Evolutionary conservation across 2,888 invertebrate genomes (phyloP).

Genomic region (Rhamnusium bicolor): DNA sequence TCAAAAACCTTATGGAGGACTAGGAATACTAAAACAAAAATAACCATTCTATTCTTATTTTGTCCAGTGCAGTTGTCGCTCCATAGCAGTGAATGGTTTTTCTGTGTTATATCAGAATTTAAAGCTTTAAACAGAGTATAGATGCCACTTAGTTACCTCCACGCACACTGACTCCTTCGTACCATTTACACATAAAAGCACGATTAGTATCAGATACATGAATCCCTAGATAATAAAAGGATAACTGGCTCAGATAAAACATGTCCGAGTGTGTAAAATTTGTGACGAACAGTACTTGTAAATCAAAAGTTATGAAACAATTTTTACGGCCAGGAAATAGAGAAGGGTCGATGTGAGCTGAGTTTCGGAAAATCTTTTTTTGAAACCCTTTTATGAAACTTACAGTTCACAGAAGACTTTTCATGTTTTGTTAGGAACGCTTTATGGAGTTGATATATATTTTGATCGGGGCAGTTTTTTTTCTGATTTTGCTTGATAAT

Average conservation of each 20-base stretch:
- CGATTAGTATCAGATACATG: neutral
- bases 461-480: too few relatives aligned
- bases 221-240: conserved; percentile 5
- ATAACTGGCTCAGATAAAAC: conserved; percentile 10
- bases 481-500: too few relatives aligned
- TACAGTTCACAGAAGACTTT: too few relatives aligned
- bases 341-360: neutral
- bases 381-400: too few relatives aligned
- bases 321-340: neutral
- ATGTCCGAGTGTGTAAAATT: conserved; percentile 16
- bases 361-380: too few relatives aligned
- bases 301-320: neutral
- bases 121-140: conserved; percentile 14
- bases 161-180: conserved; percentile 19
- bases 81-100: too few relatives aligned
- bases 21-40: too few relatives aligned
- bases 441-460: too few relatives aligned
- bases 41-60: too few relatives aligned
- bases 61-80: too few relatives aligned
- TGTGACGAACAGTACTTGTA: neutral
- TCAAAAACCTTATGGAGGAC: too few relatives aligned
- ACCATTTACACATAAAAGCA: conserved; percentile 17
- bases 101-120: neutral
- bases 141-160: neutral
- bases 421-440: too few relatives aligned